These are phyloP conservation scores for Erynnis tages DNA, from an alignment of 2,888 invertebrate genomes.

Conservation along the genomic window DNA sequence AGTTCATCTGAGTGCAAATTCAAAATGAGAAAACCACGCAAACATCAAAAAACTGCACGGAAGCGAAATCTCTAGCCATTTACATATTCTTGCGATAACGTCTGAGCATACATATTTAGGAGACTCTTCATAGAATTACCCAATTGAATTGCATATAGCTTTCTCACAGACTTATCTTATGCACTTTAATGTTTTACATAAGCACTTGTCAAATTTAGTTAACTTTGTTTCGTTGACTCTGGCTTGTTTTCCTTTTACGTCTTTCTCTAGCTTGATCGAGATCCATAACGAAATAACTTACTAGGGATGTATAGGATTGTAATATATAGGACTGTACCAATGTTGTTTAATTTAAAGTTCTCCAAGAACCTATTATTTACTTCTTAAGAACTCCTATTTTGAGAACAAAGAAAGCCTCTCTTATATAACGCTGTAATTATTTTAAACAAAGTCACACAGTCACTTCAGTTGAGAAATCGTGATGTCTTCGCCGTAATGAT, in stretches of 20 bases:
- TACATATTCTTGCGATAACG: slow-evolving; percentile 16
- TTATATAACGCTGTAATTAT: background rate
- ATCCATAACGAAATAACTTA: too few species aligned
- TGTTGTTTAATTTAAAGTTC: too few species aligned
- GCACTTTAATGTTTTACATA: background rate
- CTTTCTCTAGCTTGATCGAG: too few species aligned
- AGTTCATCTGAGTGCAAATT: background rate
- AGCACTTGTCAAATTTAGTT: too few species aligned
- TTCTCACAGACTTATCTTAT: background rate
- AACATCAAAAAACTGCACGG: slow-evolving; percentile 3
- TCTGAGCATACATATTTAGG: slow-evolving; percentile 16
- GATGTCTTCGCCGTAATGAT: background rate
- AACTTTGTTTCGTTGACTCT: too few species aligned
- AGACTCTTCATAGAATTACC: slow-evolving; percentile 7
- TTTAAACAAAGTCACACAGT: background rate
- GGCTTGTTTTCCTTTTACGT: too few species aligned
- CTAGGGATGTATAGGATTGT: too few species aligned
- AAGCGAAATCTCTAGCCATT: slow-evolving; percentile 9
- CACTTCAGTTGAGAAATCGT: slow-evolving; percentile 1
- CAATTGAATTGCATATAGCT: slow-evolving; percentile 16
- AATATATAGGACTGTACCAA: too few species aligned
- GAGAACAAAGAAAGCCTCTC: too few species aligned
- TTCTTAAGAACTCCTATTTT: too few species aligned
- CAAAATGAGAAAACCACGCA: slow-evolving; percentile 12
- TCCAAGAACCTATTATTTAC: too few species aligned